Evolutionary conservation across 2,113 vertebrate genomes (phyloP), one percentile per base, ranked within the genome.

Genomic region (Proterorhinus semilunaris): DNA sequence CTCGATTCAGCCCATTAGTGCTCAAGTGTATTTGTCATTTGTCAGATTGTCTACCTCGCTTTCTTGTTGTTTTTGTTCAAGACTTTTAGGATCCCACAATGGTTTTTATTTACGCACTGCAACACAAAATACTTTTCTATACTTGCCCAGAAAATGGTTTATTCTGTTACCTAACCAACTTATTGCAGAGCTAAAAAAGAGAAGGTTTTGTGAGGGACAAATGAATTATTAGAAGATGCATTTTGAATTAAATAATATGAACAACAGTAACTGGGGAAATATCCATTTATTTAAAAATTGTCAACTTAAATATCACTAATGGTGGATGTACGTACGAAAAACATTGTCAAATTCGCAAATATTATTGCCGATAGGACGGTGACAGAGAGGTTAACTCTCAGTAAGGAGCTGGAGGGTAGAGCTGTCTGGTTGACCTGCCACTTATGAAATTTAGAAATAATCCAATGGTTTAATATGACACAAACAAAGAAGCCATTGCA

Each of bases 1-100:
- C 78, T 74, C 74, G 66, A 79, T 66, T 83, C 70, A 72, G 78
- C 71, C 83, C 75, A 87, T 84, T 84, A 75, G 73, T 65, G 75
- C 66, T 72, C 54, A 68, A 72, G 62, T 75, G 44, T 65, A 65
- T 71, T 43, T 62, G 53, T 79, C 66, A 78, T 81, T 84, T 83
- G 68, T 86, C 73, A 72, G 64, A 71, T 83, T 58, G 65, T 67
- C 65, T 51, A 36, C 27, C 64, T 71, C 69, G 67, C 65, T 78
- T 69, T 68, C 45, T 66, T 75, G 46, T 67, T 69, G 17, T 71
- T 66, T 8, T 43, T 72, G 67, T 51, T 63, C 68, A 68, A 27
- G 13, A 63, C 50, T 65, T 72, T 54, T 36, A 69, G 52, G 57
- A 69, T 62, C 47, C 51, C 49, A 71, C 15, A 55, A 46, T 45